These are phyloP conservation scores for Tipula unca DNA, from an alignment of 2,888 invertebrate genomes.

Conservation along the genomic window DNA sequence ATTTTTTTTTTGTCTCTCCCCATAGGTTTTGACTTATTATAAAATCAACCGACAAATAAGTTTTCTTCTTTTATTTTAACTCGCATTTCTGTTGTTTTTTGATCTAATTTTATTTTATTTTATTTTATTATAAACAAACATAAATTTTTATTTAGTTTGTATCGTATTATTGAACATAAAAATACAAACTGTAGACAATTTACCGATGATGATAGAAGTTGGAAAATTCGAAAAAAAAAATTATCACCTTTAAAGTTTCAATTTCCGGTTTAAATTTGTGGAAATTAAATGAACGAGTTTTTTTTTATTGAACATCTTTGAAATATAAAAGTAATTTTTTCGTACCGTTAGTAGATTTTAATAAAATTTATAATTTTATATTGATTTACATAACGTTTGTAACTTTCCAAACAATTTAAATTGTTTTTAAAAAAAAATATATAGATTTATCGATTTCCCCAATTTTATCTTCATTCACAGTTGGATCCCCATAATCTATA, in stretches of 20 bases:
- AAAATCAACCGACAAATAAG: neutral
- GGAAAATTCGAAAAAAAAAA: neutral
- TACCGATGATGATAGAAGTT: neutral
- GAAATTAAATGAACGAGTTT: neutral
- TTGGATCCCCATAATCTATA: too few relatives aligned
- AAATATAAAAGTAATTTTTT: neutral
- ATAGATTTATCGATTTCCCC: too few relatives aligned
- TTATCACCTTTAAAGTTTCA: neutral
- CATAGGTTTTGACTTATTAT: neutral
- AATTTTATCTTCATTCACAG: too few relatives aligned
- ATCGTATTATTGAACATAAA: neutral
- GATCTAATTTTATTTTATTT: neutral
- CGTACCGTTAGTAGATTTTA: neutral
- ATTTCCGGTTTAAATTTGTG: neutral
- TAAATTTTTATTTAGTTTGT: neutral
- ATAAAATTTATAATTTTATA: too few relatives aligned
- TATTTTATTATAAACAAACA: neutral
- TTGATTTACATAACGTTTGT: too few relatives aligned
- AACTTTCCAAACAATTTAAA: too few relatives aligned
- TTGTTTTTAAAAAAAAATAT: too few relatives aligned
- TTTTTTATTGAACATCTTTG: neutral
- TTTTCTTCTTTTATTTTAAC: neutral
- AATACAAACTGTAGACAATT: neutral
- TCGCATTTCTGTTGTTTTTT: too few relatives aligned
- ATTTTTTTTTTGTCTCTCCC: neutral